These are phyloP conservation scores for Cataglyphis livida DNA, from an alignment of 2,888 invertebrate species.

Conservation along the genomic window DNA sequence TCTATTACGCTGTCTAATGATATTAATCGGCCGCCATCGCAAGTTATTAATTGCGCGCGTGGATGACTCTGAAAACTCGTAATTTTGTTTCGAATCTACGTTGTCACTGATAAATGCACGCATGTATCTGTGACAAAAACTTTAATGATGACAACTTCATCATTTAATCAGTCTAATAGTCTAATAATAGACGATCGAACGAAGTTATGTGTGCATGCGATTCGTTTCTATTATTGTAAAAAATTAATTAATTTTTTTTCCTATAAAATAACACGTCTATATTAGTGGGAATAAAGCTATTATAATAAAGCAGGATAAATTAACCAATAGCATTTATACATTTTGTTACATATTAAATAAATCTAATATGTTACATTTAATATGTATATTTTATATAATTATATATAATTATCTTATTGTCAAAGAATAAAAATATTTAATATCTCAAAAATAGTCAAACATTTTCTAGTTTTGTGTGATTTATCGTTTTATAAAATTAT, in stretches of 20 bases:
- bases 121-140: background rate
- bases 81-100: slow-evolving; percentile 34
- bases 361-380: background rate
- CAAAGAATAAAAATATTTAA: background rate
- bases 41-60: slow-evolving; percentile 38
- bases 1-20: slow-evolving; percentile 46
- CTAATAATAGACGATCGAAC: background rate
- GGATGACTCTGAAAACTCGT: slow-evolving; percentile 10
- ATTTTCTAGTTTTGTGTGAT: background rate
- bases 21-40: slow-evolving; percentile 32
- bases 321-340: background rate
- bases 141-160: slow-evolving; percentile 14
- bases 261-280: background rate
- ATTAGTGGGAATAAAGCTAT: background rate
- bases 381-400: background rate
- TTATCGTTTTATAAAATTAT: background rate
- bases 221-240: slow-evolving; percentile 1
- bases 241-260: background rate
- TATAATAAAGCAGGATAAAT: background rate
- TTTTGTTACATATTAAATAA: background rate
- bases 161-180: background rate
- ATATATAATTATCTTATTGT: background rate
- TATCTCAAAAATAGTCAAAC: background rate
- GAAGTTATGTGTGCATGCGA: background rate
- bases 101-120: slow-evolving; percentile 8